Conservation (phyloP, 1,140 invertebrate species). For the Bradysia coprophila region DNA sequence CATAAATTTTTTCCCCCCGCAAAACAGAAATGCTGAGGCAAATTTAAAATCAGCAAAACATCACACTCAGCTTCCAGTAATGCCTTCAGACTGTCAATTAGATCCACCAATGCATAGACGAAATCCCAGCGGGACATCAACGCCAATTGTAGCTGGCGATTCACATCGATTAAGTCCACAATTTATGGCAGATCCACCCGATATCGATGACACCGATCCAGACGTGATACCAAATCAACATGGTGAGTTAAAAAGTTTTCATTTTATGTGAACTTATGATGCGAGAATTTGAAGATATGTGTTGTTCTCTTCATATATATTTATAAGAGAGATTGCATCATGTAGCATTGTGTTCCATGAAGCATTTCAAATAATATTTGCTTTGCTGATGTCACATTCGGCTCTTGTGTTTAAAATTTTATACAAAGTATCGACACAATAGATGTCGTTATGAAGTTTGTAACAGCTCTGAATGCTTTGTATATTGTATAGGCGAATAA, state of each 20-base stretch:
- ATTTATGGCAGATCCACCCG: slow-evolving; percentile 26
- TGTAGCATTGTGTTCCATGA: too few relatives aligned
- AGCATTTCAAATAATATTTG: too few relatives aligned
- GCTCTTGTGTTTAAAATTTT: too few relatives aligned
- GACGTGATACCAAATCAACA: slow-evolving; percentile 73
- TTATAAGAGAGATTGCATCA: too few relatives aligned
- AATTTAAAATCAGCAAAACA: slow-evolving; percentile 24
- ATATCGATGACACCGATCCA: slow-evolving; percentile 48
- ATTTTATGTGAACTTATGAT: too few relatives aligned
- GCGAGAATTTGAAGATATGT: not conserved
- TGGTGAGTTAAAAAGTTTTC: slow-evolving; percentile 28
- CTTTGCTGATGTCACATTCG: too few relatives aligned
- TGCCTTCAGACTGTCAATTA: slow-evolving; percentile 21
- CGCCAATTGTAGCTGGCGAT: slow-evolving; percentile 4
- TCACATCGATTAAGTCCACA: slow-evolving; percentile 14
- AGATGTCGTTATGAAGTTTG: too few relatives aligned
- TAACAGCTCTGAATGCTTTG: too few relatives aligned
- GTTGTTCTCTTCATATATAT: not conserved
- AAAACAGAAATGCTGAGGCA: slow-evolving; percentile 18
- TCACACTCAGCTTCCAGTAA: slow-evolving; percentile 20
- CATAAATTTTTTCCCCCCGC: too few relatives aligned
- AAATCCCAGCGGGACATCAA: slow-evolving; percentile 7
- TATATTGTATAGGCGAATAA: too few relatives aligned
- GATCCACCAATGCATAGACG: slow-evolving; percentile 18
- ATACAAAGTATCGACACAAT: too few relatives aligned